Percentiles rank a stretch among this genome's conserved stretches.
Conservation (phyloP, 2,888 invertebrate species). For the Eristalinus sepulchralis region DNA sequence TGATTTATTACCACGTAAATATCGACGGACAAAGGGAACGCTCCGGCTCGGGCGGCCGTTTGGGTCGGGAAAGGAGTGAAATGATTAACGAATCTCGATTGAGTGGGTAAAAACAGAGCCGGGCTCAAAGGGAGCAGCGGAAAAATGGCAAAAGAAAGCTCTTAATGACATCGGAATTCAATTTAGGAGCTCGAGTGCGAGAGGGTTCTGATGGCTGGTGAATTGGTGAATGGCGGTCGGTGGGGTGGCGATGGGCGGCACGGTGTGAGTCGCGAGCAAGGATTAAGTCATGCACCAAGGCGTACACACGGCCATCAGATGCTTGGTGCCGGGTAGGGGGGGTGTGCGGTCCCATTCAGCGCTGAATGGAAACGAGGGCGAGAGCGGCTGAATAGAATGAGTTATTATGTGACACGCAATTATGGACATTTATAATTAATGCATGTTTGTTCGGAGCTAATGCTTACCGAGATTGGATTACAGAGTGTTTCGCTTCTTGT, state of each 20-base stretch:
- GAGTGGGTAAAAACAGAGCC: constrained; percentile 11
- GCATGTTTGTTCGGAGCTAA: constrained; percentile 21
- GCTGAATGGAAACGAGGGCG: constrained; percentile 12
- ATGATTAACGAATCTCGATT: constrained; percentile 46
- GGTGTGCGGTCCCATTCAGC: not conserved
- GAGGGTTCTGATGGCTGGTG: not conserved
- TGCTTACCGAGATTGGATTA: constrained; percentile 23
- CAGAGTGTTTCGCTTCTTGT: not conserved
- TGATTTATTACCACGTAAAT: constrained; percentile 35
- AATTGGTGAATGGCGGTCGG: not conserved
- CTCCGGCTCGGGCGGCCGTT: not conserved
- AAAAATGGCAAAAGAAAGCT: not conserved
- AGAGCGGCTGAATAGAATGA: constrained; percentile 38
- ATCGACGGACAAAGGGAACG: constrained; percentile 13
- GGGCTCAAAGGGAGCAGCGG: not conserved
- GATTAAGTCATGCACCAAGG: constrained; percentile 43
- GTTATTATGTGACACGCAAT: constrained; percentile 45
- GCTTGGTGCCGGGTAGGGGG: not conserved
- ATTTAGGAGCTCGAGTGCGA: constrained; percentile 24
- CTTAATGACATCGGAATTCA: constrained; percentile 36
- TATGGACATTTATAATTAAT: constrained; percentile 47
- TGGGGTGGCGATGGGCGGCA: not conserved
- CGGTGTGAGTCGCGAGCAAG: constrained; percentile 1
- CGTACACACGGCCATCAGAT: constrained; percentile 32
- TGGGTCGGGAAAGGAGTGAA: constrained; percentile 10